Evolutionary conservation across 2,888 invertebrate species (phyloP).

Genomic region (Phengaris alcon): DNA sequence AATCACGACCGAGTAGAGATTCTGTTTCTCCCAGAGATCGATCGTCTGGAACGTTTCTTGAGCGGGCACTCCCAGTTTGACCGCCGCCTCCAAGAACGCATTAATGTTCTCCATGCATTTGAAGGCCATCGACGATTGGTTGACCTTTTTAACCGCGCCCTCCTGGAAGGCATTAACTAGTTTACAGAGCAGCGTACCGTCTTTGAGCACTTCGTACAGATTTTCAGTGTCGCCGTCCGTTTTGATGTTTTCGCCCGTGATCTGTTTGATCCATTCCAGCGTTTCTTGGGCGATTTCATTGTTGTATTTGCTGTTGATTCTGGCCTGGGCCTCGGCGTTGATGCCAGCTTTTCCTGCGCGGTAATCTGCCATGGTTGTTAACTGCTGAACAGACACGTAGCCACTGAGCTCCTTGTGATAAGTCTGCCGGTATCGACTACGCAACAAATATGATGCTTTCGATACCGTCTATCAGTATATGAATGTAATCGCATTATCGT

Average conservation of each 20-base stretch:
- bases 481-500: constrained; percentile 50
- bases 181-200: constrained; percentile 94
- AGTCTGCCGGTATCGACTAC: constrained; percentile 60
- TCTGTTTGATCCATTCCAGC: constrained; percentile 93
- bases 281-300: constrained; percentile 94
- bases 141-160: constrained; percentile 94
- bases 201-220: constrained; percentile 92
- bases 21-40: constrained; percentile 97
- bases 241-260: constrained; percentile 90
- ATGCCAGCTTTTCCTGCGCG: constrained; percentile 74
- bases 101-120: constrained; percentile 99
- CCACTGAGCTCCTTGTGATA: constrained; percentile 71
- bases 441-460: constrained; percentile 49
- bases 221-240: constrained; percentile 94
- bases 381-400: constrained; percentile 63
- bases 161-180: constrained; percentile 91
- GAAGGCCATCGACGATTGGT: constrained; percentile 93
- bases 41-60: constrained; percentile 99
- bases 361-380: constrained; percentile 70
- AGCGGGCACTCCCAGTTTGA: constrained; percentile 92
- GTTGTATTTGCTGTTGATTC: constrained; percentile 97
- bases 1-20: constrained; percentile 96
- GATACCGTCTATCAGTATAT: constrained; percentile 66
- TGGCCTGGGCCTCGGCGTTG: constrained; percentile 72
- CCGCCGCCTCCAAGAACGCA: constrained; percentile 91